Evolutionary conservation across 2,797 vertebrate species (phyloP).

Genomic region (Hoplostethus atlanticus): DNA sequence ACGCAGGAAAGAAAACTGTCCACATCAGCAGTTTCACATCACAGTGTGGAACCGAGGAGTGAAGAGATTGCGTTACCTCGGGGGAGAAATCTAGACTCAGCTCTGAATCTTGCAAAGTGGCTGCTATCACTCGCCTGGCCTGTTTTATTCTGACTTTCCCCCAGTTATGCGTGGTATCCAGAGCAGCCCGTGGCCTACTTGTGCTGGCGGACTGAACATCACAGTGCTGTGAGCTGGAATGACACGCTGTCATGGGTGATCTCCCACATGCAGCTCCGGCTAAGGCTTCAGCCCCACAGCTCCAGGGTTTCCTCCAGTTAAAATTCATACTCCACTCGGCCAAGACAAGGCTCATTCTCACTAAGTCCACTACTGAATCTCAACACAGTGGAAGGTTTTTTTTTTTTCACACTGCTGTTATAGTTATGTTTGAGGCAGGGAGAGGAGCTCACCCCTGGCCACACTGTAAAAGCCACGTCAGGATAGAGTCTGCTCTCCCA

Average conservation of each 20-base stretch:
- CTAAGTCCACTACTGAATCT: constrained; percentile 62
- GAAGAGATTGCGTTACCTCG: constrained; percentile 28
- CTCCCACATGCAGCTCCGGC: constrained; percentile 73
- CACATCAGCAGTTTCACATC: constrained; percentile 54
- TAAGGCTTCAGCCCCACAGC: constrained; percentile 63
- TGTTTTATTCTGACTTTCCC: constrained; percentile 72
- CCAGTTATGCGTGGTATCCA: constrained; percentile 64
- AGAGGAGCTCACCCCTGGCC: constrained; percentile 34
- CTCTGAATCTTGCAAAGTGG: constrained; percentile 56
- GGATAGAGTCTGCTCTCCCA: constrained; percentile 43
- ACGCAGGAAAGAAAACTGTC: constrained; percentile 18
- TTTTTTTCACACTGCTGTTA: constrained; percentile 2
- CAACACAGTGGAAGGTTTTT: constrained; percentile 40
- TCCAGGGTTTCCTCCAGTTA: constrained; percentile 67
- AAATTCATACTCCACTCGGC: constrained; percentile 71
- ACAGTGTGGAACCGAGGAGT: constrained; percentile 25
- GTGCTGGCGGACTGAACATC: constrained; percentile 79
- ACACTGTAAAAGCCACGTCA: constrained; percentile 55
- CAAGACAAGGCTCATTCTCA: constrained; percentile 66
- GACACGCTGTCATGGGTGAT: constrained; percentile 84
- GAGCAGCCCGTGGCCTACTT: constrained; percentile 79
- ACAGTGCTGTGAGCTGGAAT: constrained; percentile 82
- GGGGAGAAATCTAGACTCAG: constrained; percentile 3
- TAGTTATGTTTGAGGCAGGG: constrained; percentile 48
- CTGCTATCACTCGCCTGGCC: constrained; percentile 65